phyloP scores from a whole-genome alignment of 92 coral and sea anemone species.

The Palythoa caribaeorum region DNA sequence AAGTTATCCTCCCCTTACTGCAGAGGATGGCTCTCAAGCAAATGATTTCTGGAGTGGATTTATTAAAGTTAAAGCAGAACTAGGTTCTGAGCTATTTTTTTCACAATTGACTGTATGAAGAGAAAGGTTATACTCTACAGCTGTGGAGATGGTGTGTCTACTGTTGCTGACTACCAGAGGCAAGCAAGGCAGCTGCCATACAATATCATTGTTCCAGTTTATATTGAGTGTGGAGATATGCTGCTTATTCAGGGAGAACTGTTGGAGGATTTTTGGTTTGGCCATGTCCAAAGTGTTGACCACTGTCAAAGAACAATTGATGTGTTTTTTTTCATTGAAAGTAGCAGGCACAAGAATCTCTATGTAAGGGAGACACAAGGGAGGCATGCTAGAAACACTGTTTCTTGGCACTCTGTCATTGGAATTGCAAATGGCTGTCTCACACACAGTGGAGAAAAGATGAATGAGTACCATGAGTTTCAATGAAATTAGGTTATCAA shows the following conservation, averaged over 20 bases:
- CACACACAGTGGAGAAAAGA: slow-evolving; percentile 55
- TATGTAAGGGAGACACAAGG: slow-evolving; percentile 31
- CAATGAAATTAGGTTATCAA: slow-evolving; percentile 42
- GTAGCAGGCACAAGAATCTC: slow-evolving; percentile 33
- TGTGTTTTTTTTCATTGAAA: slow-evolving; percentile 65
- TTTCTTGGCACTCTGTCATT: slow-evolving; percentile 65
- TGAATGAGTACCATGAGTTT: slow-evolving; percentile 16
- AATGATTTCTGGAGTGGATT: slow-evolving; percentile 77
- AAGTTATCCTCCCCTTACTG: slow-evolving; percentile 33
- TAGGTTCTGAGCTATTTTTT: slow-evolving; percentile 47
- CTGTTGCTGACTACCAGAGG: slow-evolving; percentile 76
- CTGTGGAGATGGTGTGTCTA: slow-evolving; percentile 31
- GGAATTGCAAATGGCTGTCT: slow-evolving; percentile 66
- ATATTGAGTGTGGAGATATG: slow-evolving; percentile 73
- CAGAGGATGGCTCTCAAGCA: slow-evolving; percentile 33
- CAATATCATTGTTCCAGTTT: slow-evolving; percentile 69
- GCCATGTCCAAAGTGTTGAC: slow-evolving; percentile 61
- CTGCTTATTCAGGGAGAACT: slow-evolving; percentile 69
- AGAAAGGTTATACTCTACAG: slow-evolving; percentile 70
- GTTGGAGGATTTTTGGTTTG: slow-evolving; percentile 64
- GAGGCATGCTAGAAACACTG: slow-evolving; percentile 62
- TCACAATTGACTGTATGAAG: slow-evolving; percentile 40
- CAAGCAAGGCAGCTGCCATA: slow-evolving; percentile 53
- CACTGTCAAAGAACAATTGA: slow-evolving; percentile 53
- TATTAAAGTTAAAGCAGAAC: slow-evolving; percentile 50